Conservation (phyloP, 2,113 vertebrate genomes). For the Alouatta palliata region DNA sequence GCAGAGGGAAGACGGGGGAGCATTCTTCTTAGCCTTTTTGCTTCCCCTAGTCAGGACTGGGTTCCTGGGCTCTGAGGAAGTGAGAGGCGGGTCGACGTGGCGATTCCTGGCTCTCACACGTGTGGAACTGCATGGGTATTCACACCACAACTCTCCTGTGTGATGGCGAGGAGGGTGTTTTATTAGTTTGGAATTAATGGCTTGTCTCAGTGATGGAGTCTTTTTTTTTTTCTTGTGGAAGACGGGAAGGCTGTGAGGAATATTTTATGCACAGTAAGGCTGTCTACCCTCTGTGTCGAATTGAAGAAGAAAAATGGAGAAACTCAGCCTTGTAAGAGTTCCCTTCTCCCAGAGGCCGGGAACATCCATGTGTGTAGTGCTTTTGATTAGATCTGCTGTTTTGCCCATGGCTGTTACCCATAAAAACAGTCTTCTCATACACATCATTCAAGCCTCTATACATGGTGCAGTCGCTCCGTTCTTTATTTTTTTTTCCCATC, state of each 20-base stretch:
- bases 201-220: conserved; percentile 30
- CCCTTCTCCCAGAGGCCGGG: conserved; percentile 79
- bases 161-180: neutral
- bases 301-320: conserved; percentile 73
- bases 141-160: neutral
- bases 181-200: conserved; percentile 50
- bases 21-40: too few relatives aligned
- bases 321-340: conserved; percentile 64
- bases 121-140: neutral
- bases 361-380: conserved; percentile 76
- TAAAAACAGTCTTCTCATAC: conserved; percentile 77
- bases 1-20: neutral
- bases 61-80: neutral
- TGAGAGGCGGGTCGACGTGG: neutral
- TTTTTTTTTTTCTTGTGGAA: neutral
- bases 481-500: conserved; percentile 63
- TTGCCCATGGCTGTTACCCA: conserved; percentile 82
- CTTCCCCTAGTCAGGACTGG: neutral
- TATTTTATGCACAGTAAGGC: conserved; percentile 63
- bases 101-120: neutral
- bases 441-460: conserved; percentile 76
- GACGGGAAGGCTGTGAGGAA: conserved; percentile 15
- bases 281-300: conserved; percentile 38
- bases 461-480: conserved; percentile 75
- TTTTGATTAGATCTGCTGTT: conserved; percentile 86